Evolutionary conservation across 2,113 vertebrate species (phyloP), one percentile per base, ranked within the genome.

Genomic region (Delphinus delphis): DNA sequence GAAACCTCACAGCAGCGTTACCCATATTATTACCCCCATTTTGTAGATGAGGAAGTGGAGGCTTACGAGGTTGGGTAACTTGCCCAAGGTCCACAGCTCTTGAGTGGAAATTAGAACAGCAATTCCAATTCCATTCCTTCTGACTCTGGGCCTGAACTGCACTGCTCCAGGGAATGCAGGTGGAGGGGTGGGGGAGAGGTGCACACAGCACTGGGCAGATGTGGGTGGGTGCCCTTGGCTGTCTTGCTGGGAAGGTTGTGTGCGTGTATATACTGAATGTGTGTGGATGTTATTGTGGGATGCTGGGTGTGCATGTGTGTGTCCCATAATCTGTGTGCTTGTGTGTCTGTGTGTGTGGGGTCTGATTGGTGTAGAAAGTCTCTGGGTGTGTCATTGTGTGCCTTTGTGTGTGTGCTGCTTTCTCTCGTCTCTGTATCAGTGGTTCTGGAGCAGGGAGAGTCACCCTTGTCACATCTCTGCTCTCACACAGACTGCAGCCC

Each of bases 391-490:
- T 44, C 1, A 3, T 65, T 1, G 0, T 28, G 12, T 68, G 50
- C 8, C 28, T 92, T 88, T 97, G 93, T 96, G 97, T 90, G 93
- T 97, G 92, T 95, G 68, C 85, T 70, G 20, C 18, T 93, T 53
- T 21, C 79, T 97, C 80, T 91, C 83, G 5, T 96, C 91, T 98
- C 90, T 97, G 84, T 36, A 8, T 3, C 38, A 91, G 95, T 13
- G 84, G 81, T 62, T 98, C 97, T 53, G 21, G 86, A 98, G 96
- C 93, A 89, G 83, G 76, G 83, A 97, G 96, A 97, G 92, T 98
- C 98, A 98, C 95, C 93, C 79, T 96, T 96, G 92, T 95, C 98
- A 98, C 97, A 98, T 97, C 93, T 96, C 97, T 95, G 89, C 93
- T 98, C 95, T 98, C 90, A 97, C 96, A 92, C 23, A n/a, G 65